These are phyloP conservation scores for Scaptomyza graminum DNA, from an alignment of 1,140 invertebrate species.

Conservation along the genomic window DNA sequence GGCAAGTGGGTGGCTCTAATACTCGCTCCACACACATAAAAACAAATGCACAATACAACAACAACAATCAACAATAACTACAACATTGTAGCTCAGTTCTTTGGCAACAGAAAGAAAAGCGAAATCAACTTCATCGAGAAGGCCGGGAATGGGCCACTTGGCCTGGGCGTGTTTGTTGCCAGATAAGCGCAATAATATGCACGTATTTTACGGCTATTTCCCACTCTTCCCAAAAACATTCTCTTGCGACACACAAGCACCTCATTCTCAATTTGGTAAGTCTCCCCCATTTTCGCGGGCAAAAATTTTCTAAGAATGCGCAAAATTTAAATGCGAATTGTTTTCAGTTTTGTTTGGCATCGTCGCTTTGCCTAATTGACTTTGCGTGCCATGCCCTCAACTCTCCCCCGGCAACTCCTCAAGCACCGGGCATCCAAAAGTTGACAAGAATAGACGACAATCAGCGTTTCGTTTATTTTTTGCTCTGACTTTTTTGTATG, in stretches of 20 bases:
- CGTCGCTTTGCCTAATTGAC: constrained; percentile 77
- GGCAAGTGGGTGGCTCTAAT: neutral
- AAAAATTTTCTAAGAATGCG: constrained; percentile 67
- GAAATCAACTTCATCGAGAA: constrained; percentile 60
- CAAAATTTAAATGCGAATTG: constrained; percentile 80
- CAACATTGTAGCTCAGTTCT: constrained; percentile 46
- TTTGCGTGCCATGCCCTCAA: constrained; percentile 52
- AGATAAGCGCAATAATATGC: constrained; percentile 81
- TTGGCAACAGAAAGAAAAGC: constrained; percentile 44
- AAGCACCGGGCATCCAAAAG: constrained; percentile 36
- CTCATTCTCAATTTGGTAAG: constrained; percentile 1
- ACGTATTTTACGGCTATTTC: constrained; percentile 71
- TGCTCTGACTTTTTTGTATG: constrained; percentile 54
- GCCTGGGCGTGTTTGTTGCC: constrained; percentile 72
- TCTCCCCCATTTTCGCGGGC: constrained; percentile 14
- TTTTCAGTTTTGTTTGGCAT: constrained; percentile 75
- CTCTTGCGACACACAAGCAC: constrained; percentile 1
- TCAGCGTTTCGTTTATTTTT: constrained; percentile 62
- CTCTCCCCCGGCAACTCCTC: neutral
- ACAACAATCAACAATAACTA: constrained; percentile 28
- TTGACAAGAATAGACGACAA: constrained; percentile 75
- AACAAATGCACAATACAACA: constrained; percentile 37
- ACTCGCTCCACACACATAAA: constrained; percentile 44
- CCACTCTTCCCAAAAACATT: neutral
- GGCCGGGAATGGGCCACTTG: constrained; percentile 59